A percentile compares a stretch with the other conserved stretches of the same genome.
These are phyloP conservation scores for Lottia gigantea DNA, from an alignment of 2,888 invertebrate genomes.

Conservation along the genomic window DNA sequence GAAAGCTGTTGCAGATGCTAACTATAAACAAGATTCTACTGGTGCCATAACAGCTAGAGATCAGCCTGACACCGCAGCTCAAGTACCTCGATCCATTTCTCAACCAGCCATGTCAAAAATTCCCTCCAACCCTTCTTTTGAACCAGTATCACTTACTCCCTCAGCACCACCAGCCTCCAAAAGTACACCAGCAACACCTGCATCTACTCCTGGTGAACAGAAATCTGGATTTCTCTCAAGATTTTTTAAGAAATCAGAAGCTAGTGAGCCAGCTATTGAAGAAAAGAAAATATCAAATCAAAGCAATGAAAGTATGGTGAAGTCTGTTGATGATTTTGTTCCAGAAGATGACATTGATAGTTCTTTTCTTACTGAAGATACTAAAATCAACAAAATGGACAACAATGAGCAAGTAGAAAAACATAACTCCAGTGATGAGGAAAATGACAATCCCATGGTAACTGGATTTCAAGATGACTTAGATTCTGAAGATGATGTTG, in stretches of 20 bases:
- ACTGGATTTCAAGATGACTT: conserved; percentile 87
- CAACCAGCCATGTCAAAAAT: conserved; percentile 45
- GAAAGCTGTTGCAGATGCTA: conserved; percentile 41
- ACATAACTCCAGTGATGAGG: conserved; percentile 46
- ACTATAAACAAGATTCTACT: conserved; percentile 32
- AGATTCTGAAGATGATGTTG: conserved; percentile 75
- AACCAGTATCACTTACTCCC: conserved; percentile 24
- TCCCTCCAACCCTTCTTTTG: conserved; percentile 35
- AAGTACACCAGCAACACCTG: conserved; percentile 25
- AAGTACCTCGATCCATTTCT: conserved; percentile 49
- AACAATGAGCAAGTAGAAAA: too few species aligned
- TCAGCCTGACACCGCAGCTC: not conserved
- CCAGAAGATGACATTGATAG: conserved; percentile 75
- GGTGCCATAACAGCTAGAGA: conserved; percentile 15
- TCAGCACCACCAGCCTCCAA: conserved; percentile 23
- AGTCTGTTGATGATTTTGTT: conserved; percentile 79
- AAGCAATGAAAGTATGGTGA: conserved; percentile 49
- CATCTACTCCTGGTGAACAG: conserved; percentile 42
- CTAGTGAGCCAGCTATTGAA: conserved; percentile 14
- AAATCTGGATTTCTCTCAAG: conserved; percentile 62
- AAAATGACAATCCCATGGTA: conserved; percentile 70
- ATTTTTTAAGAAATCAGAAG: conserved; percentile 51
- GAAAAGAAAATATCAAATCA: not conserved
- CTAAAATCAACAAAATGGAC: conserved; percentile 31
- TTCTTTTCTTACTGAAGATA: conserved; percentile 61